Percentiles rank a stretch among this genome's conserved stretches.
Evolutionary conservation across 2,888 invertebrate species (phyloP).

Genomic region (Xanthorhoe designata): DNA sequence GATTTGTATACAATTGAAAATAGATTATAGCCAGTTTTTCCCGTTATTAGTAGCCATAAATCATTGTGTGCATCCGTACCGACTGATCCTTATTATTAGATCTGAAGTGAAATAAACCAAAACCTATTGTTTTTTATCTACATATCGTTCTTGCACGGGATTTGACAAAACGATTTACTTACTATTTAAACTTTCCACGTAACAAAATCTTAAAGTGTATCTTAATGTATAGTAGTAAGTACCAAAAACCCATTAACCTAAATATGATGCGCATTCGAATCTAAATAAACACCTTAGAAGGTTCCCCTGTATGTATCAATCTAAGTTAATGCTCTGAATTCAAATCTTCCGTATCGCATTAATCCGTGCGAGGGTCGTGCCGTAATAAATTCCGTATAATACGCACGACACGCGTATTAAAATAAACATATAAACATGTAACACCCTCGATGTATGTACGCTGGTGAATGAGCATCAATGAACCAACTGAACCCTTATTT

Average conservation of each 20-base stretch:
- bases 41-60: slow-evolving; percentile 82
- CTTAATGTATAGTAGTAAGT: no score
- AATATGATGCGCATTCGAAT: slow-evolving; percentile 35
- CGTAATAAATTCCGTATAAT: slow-evolving; percentile 85
- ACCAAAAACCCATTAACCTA: slow-evolving; percentile 33
- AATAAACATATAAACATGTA: slow-evolving; percentile 86
- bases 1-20: slow-evolving; percentile 84
- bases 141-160: not conserved
- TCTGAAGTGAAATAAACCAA: slow-evolving; percentile 60
- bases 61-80: slow-evolving; percentile 77
- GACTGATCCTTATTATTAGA: slow-evolving; percentile 76
- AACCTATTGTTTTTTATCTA: slow-evolving; percentile 34
- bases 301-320: slow-evolving; percentile 70
- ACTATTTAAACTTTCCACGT: not conserved
- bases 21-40: slow-evolving; percentile 85
- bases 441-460: slow-evolving; percentile 72
- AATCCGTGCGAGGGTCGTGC: slow-evolving; percentile 80
- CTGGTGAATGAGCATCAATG: slow-evolving; percentile 46
- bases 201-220: no score
- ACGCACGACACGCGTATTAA: slow-evolving; percentile 86
- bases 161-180: not conserved
- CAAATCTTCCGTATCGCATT: slow-evolving; percentile 85
- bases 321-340: slow-evolving; percentile 83
- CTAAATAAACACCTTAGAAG: slow-evolving; percentile 51
- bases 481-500: not conserved